Conservation (phyloP, 2,888 invertebrate species). For the Aromia moschata region DNA sequence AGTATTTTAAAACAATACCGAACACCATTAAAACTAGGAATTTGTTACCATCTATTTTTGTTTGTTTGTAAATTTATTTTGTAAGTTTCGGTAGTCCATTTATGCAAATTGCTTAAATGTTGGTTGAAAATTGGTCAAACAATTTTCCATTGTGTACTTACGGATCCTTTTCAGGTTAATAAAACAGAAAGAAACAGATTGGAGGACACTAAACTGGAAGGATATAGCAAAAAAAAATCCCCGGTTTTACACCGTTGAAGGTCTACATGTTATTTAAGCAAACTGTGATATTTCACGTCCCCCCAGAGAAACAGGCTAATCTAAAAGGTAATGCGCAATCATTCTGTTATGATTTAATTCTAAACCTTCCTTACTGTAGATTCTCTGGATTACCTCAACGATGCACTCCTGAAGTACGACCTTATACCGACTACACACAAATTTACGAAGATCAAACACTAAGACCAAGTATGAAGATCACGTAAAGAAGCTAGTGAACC, state of each 20-base stretch:
- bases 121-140: neutral
- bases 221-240: conserved; percentile 39
- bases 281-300: conserved; percentile 32
- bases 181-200: conserved; percentile 42
- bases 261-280: conserved; percentile 38
- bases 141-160: too few relatives aligned
- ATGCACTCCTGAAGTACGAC: neutral
- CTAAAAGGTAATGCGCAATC: conserved; percentile 33
- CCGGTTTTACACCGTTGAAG: conserved; percentile 40
- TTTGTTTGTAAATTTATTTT: too few relatives aligned
- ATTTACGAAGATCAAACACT: conserved; percentile 10
- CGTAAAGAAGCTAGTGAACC: too few relatives aligned
- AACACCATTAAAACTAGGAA: too few relatives aligned
- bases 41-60: too few relatives aligned
- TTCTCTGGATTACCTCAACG: conserved; percentile 25
- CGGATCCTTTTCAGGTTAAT: conserved; percentile 41
- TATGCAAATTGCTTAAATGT: too few relatives aligned
- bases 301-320: conserved; percentile 26
- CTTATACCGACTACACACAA: neutral
- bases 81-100: too few relatives aligned
- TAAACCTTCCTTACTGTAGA: conserved; percentile 45
- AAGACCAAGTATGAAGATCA: too few relatives aligned
- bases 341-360: too few relatives aligned
- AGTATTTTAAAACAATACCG: too few relatives aligned
- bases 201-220: conserved; percentile 44